Evolutionary conservation across 1,140 invertebrate species (phyloP), one percentile per base, ranked within the genome.

Genomic region (Triops longicaudatus): DNA sequence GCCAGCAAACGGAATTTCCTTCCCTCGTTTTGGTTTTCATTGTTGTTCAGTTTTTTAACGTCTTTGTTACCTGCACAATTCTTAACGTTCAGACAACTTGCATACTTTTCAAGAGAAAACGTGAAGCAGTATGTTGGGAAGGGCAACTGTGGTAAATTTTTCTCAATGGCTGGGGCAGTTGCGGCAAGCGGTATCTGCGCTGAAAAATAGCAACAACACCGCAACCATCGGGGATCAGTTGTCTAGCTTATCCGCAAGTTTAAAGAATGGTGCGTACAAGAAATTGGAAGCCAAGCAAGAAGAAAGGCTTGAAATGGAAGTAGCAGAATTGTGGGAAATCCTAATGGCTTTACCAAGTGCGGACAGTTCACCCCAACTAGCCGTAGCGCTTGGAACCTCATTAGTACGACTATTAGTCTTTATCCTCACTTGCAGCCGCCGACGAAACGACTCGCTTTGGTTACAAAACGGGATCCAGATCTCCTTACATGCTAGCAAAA

Each of bases 261-360:
- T 63, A 63, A 63, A 63, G 50, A 63, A 17, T n/a, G 50, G 17
- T 22, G 17, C 14, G 10, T 22, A 63, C 50, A 22, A 63, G 50
- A 63, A 63, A 63, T 22, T 63, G 22, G 50, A 63, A 63, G 50
- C 50, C n/a, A 63, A 63, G 22, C 50, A 63, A 63, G 50, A 63
- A 63, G 50, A 63, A 63, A 63, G 50, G 50, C 50, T 63, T 63
- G 50, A 63, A 63, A 63, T 63, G 50, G 50, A 63, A 63, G 50
- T 63, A 17, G 50, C 50, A 63, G 50, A 63, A 2, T 22, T 63
- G 50, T 63, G 50, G 50, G 50, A 63, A 63, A 22, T 10, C 14
- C 50, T 63, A 17, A 63, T 63, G 50, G 50, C 50, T 22, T 63
- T 63, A 63, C 50, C 50, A 63, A 63, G 14, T 37, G 31, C 2